Conservation (phyloP, 2,797 vertebrate genomes). For the Karalla daura region DNA sequence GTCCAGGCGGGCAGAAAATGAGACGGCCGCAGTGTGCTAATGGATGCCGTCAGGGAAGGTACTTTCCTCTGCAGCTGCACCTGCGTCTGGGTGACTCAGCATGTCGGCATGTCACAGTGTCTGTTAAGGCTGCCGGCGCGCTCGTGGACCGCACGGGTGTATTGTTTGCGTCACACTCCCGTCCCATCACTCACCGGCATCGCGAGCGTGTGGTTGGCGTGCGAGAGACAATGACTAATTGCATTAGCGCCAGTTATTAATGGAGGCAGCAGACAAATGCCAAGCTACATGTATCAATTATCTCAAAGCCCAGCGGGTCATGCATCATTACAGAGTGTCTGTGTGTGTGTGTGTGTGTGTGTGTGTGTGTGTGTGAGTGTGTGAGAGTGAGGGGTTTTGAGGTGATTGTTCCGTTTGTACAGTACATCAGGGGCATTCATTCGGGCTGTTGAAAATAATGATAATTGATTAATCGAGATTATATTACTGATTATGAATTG, state of each 20-base stretch:
- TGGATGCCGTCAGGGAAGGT: slow-evolving; percentile 6
- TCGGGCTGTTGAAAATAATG: too few relatives aligned
- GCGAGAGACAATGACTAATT: slow-evolving; percentile 32
- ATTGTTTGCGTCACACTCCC: not conserved
- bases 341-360: too few relatives aligned
- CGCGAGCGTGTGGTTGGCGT: not conserved
- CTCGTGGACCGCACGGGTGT: not conserved
- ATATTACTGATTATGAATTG: too few relatives aligned
- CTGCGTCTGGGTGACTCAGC: not conserved
- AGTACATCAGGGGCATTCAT: too few relatives aligned
- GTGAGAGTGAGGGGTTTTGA: too few relatives aligned
- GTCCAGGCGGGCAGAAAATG: not conserved
- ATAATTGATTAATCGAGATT: too few relatives aligned
- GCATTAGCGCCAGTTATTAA: slow-evolving; percentile 45
- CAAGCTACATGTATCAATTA: slow-evolving; percentile 28
- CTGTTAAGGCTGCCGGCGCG: slow-evolving; percentile 3
- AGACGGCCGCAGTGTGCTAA: not conserved
- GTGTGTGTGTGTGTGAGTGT: too few relatives aligned
- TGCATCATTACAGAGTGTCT: slow-evolving; percentile 1
- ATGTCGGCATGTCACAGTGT: not conserved
- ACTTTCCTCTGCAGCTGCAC: slow-evolving; percentile 1
- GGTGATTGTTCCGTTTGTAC: not conserved
- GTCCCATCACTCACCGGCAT: slow-evolving; percentile 2
- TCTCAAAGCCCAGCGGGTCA: not conserved
- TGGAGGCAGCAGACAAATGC: slow-evolving; percentile 28